Conservation (phyloP, 2,113 vertebrate species). For the Megaleporinus macrocephalus region DNA sequence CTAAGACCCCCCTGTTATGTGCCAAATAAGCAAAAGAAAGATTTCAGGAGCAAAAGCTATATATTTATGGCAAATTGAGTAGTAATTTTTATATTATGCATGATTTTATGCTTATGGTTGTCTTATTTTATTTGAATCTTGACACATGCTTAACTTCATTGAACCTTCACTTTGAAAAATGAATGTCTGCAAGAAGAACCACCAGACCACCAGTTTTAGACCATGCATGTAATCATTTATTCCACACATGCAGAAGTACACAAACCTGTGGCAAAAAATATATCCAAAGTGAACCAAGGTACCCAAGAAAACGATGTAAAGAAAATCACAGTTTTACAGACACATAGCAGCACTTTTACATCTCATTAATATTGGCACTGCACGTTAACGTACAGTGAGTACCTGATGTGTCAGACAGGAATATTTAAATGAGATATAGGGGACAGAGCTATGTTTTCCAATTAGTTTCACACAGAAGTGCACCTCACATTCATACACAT, state of each 20-base stretch:
- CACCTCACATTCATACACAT: background rate
- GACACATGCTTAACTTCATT: too few relatives aligned
- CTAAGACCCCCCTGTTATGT: too few relatives aligned
- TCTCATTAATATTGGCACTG: slow-evolving; percentile 46
- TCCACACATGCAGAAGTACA: slow-evolving; percentile 91
- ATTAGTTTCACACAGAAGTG: background rate
- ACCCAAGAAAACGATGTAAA: slow-evolving; percentile 28
- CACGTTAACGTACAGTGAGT: slow-evolving; percentile 23
- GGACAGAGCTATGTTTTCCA: background rate
- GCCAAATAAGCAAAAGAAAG: too few relatives aligned
- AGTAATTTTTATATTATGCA: too few relatives aligned
- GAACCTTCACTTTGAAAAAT: too few relatives aligned
- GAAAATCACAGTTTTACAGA: slow-evolving; percentile 59
- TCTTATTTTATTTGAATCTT: too few relatives aligned
- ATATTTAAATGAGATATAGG: background rate
- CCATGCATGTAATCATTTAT: slow-evolving; percentile 89
- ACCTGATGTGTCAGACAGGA: slow-evolving; percentile 2
- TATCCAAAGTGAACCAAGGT: slow-evolving; percentile 58
- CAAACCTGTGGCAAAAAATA: slow-evolving; percentile 74
- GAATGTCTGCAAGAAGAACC: background rate
- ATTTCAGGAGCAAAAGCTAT: too few relatives aligned
- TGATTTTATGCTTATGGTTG: too few relatives aligned
- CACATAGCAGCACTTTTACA: slow-evolving; percentile 50
- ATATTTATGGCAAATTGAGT: too few relatives aligned
- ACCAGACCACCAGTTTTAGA: slow-evolving; percentile 60